These are phyloP conservation scores for Hemicentrotus pulcherrimus DNA, from an alignment of 35 echinoderm and acorn worm species.

Conservation along the genomic window DNA sequence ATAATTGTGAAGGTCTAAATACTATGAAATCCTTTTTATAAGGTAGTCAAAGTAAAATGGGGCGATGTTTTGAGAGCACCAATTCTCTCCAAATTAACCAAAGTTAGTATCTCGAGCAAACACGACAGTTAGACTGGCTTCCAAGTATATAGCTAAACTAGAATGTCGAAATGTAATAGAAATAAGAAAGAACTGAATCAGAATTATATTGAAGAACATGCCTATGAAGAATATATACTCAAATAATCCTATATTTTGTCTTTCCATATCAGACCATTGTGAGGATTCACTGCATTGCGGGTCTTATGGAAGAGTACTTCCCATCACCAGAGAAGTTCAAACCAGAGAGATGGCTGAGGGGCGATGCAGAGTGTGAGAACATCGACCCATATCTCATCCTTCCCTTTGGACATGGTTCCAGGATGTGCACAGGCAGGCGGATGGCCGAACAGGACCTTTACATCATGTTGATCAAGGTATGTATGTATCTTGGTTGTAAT, in stretches of 20 bases:
- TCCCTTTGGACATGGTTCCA: constrained; percentile 75
- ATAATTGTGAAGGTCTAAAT: neutral
- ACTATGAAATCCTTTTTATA: neutral
- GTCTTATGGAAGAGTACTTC: constrained; percentile 94
- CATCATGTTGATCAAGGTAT: constrained; percentile 80
- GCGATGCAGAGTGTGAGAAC: constrained; percentile 49
- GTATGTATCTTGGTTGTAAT: constrained; percentile 41
- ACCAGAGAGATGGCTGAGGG: constrained; percentile 88
- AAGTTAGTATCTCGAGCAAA: too few relatives aligned
- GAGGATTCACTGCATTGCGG: constrained; percentile 84
- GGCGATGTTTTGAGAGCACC: neutral
- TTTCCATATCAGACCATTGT: constrained; percentile 71
- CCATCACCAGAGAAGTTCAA: constrained; percentile 68
- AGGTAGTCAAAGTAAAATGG: neutral
- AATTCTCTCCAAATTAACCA: too few relatives aligned
- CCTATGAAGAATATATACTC: too few relatives aligned
- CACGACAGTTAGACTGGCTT: too few relatives aligned
- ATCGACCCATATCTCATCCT: constrained; percentile 79
- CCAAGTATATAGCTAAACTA: too few relatives aligned
- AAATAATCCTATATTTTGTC: neutral
- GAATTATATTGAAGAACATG: too few relatives aligned
- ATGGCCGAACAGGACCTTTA: constrained; percentile 88
- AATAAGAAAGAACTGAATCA: too few relatives aligned
- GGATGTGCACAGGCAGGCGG: constrained; percentile 87
- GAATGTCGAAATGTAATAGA: too few relatives aligned